These are phyloP conservation scores for Bombus polaris DNA, from an alignment of 1,140 invertebrate species.

Conservation along the genomic window DNA sequence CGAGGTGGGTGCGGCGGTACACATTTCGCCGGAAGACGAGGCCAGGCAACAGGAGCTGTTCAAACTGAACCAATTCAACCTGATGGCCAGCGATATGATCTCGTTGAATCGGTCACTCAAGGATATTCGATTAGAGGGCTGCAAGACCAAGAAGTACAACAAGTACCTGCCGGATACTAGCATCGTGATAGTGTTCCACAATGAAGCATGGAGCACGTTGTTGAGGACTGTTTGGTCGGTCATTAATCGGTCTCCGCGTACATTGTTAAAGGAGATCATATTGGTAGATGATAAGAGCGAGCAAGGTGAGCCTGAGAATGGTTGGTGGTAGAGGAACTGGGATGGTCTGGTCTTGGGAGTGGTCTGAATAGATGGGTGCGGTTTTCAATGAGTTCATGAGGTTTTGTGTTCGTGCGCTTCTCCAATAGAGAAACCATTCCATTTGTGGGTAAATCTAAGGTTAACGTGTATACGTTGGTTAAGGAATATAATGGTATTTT, in stretches of 20 bases:
- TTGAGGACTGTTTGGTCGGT: constrained; percentile 98
- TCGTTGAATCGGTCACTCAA: constrained; percentile 97
- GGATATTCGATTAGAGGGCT: constrained; percentile 95
- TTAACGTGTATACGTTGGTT: no score
- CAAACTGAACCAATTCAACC: constrained; percentile 99
- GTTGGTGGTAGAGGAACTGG: not conserved
- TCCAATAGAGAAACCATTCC: no score
- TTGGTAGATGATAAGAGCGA: constrained; percentile 98
- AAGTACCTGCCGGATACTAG: constrained; percentile 92
- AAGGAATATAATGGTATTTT: no score
- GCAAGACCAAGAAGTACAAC: constrained; percentile 90
- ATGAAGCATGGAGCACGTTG: constrained; percentile 98
- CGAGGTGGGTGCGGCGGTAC: constrained; percentile 94
- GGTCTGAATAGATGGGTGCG: constrained; percentile 8
- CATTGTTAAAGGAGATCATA: constrained; percentile 96
- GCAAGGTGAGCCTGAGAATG: constrained; percentile 85
- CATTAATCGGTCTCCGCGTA: constrained; percentile 94
- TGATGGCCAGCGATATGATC: constrained; percentile 98
- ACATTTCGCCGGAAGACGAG: constrained; percentile 92
- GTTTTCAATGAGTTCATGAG: not conserved
- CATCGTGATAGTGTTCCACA: constrained; percentile 98
- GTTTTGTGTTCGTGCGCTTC: not conserved
- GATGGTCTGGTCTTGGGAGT: not conserved
- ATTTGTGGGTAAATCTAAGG: not conserved
- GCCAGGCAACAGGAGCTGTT: constrained; percentile 96